A percentile compares a stretch with the other conserved stretches of the same genome.
Conservation (phyloP, 30 jellyfish, hydroid and myxozoan species). For the Aurelia sp. region DNA sequence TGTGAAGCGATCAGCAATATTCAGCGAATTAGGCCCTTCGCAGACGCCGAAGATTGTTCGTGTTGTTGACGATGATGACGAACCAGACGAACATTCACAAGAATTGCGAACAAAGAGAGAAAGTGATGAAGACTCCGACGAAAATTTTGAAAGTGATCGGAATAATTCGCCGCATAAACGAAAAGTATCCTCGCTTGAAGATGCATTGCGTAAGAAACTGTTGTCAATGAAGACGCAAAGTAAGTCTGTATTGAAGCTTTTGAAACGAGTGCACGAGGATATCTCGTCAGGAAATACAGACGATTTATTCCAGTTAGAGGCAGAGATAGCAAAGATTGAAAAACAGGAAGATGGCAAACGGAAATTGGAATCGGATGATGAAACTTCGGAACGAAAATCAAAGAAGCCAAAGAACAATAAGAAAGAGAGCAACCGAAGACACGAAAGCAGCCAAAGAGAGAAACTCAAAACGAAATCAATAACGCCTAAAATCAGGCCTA, state of each 20-base stretch:
- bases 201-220: constrained; percentile 82
- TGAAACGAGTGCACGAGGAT: constrained; percentile 96
- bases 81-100: background rate
- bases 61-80: constrained; percentile 14
- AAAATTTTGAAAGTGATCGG: constrained; percentile 22
- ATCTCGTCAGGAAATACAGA: constrained; percentile 86
- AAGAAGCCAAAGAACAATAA: constrained; percentile 26
- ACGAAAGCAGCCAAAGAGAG: background rate
- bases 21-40: constrained; percentile 79
- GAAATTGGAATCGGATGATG: constrained; percentile 23
- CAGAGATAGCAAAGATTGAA: constrained; percentile 79
- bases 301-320: constrained; percentile 88
- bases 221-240: constrained; percentile 95
- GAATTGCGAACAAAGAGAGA: constrained; percentile 40
- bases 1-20: constrained; percentile 97
- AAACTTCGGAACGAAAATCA: background rate
- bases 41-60: constrained; percentile 2
- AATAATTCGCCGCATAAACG: constrained; percentile 29
- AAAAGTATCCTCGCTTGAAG: constrained; percentile 89
- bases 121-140: constrained; percentile 53
- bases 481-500: constrained; percentile 64
- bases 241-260: constrained; percentile 80
- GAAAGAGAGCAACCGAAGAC: constrained; percentile 9
- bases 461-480: constrained; percentile 61
- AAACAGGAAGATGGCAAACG: constrained; percentile 25